Base-by-base conservation (phyloP, 2,888 invertebrate species). In the Macrosoma leucophasiata region DNA sequence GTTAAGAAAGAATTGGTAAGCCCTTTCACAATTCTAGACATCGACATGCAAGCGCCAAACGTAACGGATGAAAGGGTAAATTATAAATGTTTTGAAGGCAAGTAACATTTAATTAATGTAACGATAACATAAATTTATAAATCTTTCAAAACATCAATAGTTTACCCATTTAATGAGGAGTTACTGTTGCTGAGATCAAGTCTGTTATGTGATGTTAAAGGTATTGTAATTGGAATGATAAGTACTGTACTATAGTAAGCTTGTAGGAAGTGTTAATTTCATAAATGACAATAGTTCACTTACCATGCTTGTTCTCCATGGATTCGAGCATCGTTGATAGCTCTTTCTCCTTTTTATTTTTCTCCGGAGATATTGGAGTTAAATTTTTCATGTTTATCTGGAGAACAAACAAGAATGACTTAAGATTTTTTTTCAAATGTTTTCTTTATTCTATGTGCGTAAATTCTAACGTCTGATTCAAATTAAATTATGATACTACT, bases 231-330 rank as follows among this genome's bases (percentile, higher is more conserved):
- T n/a, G n/a, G n/a, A n/a, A n/a, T n/a, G n/a, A n/a, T n/a, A n/a
- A n/a, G n/a, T n/a, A n/a, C n/a, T n/a, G n/a, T n/a, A n/a, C n/a
- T n/a, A n/a, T n/a, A n/a, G n/a, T n/a, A n/a, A n/a, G n/a, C n/a
- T n/a, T n/a, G n/a, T n/a, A n/a, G n/a, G n/a, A n/a, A 13, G 18
- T 17, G n/a, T 8, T 19, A 17, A 23, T 23, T 23, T 22, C 28
- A 26, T 24, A 29, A 10, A n/a, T n/a, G n/a, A n/a, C n/a, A 7
- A 6, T 15, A 15, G 12, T 6, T 19, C 24, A 78, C 90, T 84
- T 86, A 94, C 94, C 92, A 76, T 94, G 93, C 68, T 93, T 94
- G 14, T 90, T 89, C 58, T 94, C 94, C 87, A 94, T 90, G 33
- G 91, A 89, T 43, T 90, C 89, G 25, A 94, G 87, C 78, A 92